These are phyloP conservation scores for Acromyrmex echinatior DNA, from an alignment of 1,140 invertebrate species.

Conservation along the genomic window DNA sequence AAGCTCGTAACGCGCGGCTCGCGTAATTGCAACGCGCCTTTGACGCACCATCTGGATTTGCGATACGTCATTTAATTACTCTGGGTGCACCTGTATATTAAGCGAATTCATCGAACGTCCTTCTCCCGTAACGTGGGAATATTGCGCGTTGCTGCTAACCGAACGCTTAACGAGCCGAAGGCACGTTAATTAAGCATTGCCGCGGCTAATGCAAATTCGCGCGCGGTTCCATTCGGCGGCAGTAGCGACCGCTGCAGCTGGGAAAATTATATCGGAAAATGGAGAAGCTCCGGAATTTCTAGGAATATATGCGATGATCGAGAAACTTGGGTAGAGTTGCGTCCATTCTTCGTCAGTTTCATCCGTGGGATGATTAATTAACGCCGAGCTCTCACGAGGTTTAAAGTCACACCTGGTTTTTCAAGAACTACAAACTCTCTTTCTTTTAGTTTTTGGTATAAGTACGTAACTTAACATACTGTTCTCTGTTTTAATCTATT, in stretches of 20 bases:
- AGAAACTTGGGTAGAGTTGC: not conserved
- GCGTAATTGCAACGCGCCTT: slow-evolving; percentile 43
- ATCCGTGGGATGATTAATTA: slow-evolving; percentile 33
- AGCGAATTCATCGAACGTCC: slow-evolving; percentile 55
- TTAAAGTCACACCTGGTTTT: slow-evolving; percentile 17
- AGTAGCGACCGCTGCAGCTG: not conserved
- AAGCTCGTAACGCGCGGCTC: slow-evolving; percentile 34
- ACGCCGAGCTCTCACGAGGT: not conserved
- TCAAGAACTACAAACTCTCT: not conserved
- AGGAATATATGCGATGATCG: slow-evolving; percentile 48
- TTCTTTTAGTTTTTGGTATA: not conserved
- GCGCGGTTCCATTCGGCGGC: slow-evolving; percentile 40
- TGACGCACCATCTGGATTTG: slow-evolving; percentile 52
- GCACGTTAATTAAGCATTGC: slow-evolving; percentile 68
- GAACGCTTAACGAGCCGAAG: slow-evolving; percentile 58
- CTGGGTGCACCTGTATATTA: slow-evolving; percentile 43
- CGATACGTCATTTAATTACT: slow-evolving; percentile 57
- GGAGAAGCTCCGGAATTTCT: slow-evolving; percentile 51
- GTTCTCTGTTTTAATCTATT: not conserved
- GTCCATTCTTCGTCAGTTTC: not conserved
- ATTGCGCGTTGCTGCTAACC: slow-evolving; percentile 58
- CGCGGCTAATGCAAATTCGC: slow-evolving; percentile 60
- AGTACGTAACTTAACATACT: not conserved
- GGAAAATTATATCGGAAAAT: slow-evolving; percentile 59
- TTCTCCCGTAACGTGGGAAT: slow-evolving; percentile 58